Conservation (phyloP, 2,113 vertebrate genomes). For the Brevimyrus niger region DNA sequence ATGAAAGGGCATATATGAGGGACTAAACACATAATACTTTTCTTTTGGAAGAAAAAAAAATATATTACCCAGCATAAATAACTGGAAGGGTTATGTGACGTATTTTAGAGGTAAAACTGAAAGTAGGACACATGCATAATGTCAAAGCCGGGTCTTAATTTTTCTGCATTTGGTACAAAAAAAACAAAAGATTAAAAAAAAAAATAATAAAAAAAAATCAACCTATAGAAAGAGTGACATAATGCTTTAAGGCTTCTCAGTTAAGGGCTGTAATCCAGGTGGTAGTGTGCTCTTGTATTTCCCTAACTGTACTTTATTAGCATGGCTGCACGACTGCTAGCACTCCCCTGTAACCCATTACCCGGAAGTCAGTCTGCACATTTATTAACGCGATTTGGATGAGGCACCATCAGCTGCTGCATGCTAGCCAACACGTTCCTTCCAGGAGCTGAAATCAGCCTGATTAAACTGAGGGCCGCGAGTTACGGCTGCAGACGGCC, state of each 20-base stretch:
- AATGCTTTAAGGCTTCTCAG: background rate
- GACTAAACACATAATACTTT: background rate
- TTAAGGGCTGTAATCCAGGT: background rate
- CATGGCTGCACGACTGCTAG: background rate
- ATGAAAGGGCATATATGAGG: background rate
- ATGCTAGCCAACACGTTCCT: background rate
- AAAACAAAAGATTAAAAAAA: background rate
- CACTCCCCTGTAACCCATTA: background rate
- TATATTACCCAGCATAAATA: background rate
- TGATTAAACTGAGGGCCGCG: background rate
- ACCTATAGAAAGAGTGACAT: background rate
- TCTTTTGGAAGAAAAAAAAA: background rate
- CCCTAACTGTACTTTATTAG: background rate
- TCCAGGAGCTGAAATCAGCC: background rate
- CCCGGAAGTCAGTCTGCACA: constrained; percentile 17
- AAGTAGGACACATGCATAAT: background rate
- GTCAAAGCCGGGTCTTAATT: background rate
- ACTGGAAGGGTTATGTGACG: background rate
- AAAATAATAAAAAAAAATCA: background rate
- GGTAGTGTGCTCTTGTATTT: background rate
- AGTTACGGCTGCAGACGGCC: background rate
- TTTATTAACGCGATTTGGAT: background rate
- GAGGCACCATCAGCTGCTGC: background rate
- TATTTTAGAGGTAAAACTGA: constrained; percentile 9
- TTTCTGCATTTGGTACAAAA: background rate